Conservation (phyloP, 2,888 invertebrate genomes). For the Helobdella robusta region DNA sequence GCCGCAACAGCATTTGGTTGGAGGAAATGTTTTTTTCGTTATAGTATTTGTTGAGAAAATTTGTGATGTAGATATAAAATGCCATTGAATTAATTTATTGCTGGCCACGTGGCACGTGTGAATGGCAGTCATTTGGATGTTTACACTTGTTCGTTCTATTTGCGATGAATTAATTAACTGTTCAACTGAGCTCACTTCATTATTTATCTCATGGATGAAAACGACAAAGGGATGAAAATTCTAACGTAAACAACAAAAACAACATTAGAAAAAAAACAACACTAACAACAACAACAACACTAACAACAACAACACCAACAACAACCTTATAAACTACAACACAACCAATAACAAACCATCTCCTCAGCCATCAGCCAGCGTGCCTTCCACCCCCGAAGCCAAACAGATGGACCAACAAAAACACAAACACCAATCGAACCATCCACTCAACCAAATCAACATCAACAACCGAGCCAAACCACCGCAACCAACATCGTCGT, state of each 20-base stretch:
- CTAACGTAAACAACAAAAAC: conserved; percentile 10
- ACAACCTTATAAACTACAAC: not conserved
- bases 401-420: no score
- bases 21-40: not conserved
- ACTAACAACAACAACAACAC: not conserved
- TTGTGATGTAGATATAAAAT: no score
- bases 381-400: conserved; percentile 9
- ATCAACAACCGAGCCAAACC: no score
- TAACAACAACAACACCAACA: not conserved
- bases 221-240: not conserved
- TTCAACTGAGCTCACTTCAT: not conserved
- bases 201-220: not conserved
- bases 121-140: no score
- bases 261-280: not conserved
- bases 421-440: no score
- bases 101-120: no score
- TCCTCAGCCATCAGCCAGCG: conserved; percentile 9
- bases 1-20: conserved; percentile 14
- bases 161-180: no score
- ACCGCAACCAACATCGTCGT: no score
- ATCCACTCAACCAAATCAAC: no score
- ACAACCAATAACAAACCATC: not conserved
- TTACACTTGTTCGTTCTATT: no score
- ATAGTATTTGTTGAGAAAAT: no score
- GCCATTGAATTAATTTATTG: no score